Percentiles rank a stretch among this genome's conserved stretches.
These are phyloP conservation scores for Spisula subtruncata DNA, from an alignment of 2,888 invertebrate genomes.

Conservation along the genomic window DNA sequence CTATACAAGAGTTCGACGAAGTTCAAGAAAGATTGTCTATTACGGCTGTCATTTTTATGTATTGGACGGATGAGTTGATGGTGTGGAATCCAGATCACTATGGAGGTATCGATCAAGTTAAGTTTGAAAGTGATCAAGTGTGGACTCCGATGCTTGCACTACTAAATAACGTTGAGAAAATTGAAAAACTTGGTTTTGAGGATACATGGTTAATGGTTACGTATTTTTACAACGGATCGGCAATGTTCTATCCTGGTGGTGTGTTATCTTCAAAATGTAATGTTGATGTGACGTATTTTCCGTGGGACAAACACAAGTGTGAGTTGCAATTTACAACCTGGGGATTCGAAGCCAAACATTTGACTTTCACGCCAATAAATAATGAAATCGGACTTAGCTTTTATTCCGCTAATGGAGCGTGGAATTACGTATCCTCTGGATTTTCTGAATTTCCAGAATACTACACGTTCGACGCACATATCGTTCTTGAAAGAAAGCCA, in stretches of 20 bases:
- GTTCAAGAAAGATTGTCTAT: conserved; percentile 65
- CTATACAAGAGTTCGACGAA: conserved; percentile 69
- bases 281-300: conserved; percentile 47
- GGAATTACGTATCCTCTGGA: neutral
- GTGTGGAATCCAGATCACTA: conserved; percentile 55
- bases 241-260: conserved; percentile 29
- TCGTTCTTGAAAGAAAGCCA: neutral
- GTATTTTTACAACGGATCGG: neutral
- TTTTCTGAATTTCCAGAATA: neutral
- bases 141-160: conserved; percentile 67
- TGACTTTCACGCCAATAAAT: neutral
- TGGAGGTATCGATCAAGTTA: conserved; percentile 18
- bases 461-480: neutral
- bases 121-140: conserved; percentile 50
- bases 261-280: conserved; percentile 39
- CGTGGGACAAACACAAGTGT: conserved; percentile 52
- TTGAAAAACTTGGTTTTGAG: conserved; percentile 23
- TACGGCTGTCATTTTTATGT: conserved; percentile 54
- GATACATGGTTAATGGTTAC: conserved; percentile 47
- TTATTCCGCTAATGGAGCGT: conserved; percentile 8
- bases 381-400: neutral
- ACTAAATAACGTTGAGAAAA: conserved; percentile 39
- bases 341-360: neutral
- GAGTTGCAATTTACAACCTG: conserved; percentile 16
- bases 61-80: conserved; percentile 64